These are phyloP conservation scores for Phortica magna DNA, from an alignment of 2,888 invertebrate species.

Conservation along the genomic window DNA sequence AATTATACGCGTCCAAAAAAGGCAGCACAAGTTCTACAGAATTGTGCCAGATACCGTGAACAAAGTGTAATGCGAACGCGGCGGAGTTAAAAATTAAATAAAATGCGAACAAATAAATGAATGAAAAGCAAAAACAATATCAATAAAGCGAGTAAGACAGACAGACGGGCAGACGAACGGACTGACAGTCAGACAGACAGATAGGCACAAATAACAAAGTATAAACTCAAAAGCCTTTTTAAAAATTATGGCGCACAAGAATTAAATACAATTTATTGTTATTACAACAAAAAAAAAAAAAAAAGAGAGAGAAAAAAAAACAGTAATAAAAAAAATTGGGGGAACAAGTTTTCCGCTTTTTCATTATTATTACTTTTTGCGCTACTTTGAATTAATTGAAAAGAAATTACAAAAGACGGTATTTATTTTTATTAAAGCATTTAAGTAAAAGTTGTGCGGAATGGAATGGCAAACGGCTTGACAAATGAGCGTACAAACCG, in stretches of 20 bases:
- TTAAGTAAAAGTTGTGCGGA: constrained; percentile 27
- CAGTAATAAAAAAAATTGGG: background rate
- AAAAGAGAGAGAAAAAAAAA: constrained; percentile 10
- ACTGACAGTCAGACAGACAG: background rate
- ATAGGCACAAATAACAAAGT: background rate
- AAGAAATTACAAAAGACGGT: constrained; percentile 58
- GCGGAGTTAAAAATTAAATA: background rate
- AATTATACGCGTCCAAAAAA: background rate
- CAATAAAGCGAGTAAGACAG: background rate
- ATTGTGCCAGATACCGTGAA: constrained; percentile 62
- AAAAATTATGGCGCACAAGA: constrained; percentile 8
- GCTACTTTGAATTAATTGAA: constrained; percentile 61
- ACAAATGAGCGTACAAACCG: background rate
- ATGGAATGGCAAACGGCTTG: background rate
- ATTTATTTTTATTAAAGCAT: constrained; percentile 44
- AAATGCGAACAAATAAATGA: constrained; percentile 7
- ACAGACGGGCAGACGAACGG: background rate
- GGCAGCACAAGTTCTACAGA: constrained; percentile 44
- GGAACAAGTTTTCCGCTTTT: background rate
- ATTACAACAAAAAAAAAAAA: constrained; percentile 2
- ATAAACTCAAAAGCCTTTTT: constrained; percentile 19
- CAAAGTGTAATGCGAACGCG: constrained; percentile 14
- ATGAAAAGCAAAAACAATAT: background rate
- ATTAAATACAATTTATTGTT: constrained; percentile 18
- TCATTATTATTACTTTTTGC: constrained; percentile 31